Evolutionary conservation across 2,888 invertebrate genomes (phyloP).

Genomic region (Anoplius nigerrimus): DNA sequence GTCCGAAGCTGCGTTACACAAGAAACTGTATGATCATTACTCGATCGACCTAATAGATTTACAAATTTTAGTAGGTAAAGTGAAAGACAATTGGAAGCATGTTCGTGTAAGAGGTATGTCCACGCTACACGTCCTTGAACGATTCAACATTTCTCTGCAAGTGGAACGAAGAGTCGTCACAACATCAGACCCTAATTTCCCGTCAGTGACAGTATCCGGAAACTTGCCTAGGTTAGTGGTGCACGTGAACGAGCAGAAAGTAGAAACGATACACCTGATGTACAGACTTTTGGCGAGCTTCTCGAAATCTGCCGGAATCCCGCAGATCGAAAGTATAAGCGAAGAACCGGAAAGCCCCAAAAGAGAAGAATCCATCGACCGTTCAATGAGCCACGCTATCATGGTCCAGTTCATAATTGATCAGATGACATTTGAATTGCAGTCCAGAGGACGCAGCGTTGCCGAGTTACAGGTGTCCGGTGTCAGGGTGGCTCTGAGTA

Average conservation of each 20-base stretch:
- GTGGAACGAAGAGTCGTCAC: constrained; percentile 88
- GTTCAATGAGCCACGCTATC: constrained; percentile 76
- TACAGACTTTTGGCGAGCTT: constrained; percentile 73
- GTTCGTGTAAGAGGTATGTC: constrained; percentile 91
- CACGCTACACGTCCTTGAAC: constrained; percentile 88
- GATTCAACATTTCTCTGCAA: constrained; percentile 79
- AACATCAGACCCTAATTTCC: constrained; percentile 91
- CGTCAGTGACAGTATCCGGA: constrained; percentile 88
- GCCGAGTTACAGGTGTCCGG: constrained; percentile 96
- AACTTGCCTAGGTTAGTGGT: constrained; percentile 91
- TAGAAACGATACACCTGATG: constrained; percentile 81
- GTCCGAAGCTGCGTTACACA: constrained; percentile 80
- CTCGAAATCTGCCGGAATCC: constrained; percentile 46
- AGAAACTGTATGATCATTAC: constrained; percentile 87
- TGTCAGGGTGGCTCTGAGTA: constrained; percentile 85
- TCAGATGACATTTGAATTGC: constrained; percentile 86
- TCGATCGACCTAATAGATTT: constrained; percentile 74
- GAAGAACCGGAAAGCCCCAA: constrained; percentile 67
- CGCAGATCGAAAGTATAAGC: constrained; percentile 39
- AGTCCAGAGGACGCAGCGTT: constrained; percentile 90
- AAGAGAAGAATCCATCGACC: constrained; percentile 66
- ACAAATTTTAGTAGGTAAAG: constrained; percentile 90
- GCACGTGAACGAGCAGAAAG: constrained; percentile 94
- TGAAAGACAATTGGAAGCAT: constrained; percentile 92
- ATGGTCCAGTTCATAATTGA: constrained; percentile 92